Evolutionary conservation across 2,888 invertebrate genomes (phyloP), one percentile per base, ranked within the genome.

Genomic region (Tenthredo notha): DNA sequence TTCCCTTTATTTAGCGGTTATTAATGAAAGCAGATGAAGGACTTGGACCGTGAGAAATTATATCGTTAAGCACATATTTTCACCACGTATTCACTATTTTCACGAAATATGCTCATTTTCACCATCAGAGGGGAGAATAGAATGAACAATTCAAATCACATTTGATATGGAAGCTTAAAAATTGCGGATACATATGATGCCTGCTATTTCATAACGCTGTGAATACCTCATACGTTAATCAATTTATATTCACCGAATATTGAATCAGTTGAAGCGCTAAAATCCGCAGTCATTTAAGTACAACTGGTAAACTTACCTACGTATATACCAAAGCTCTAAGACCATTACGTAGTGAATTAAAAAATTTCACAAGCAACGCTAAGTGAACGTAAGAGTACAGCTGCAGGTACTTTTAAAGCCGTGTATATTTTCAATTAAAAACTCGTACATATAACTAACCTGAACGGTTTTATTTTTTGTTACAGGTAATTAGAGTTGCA

Each of bases 401-500:
- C 77, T 77, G 21, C 21, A 21, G 7, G 29, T 29, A 47, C 29
- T 50, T 18, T 1, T 29, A 15, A 9, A 33, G 18, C 18, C 54
- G 77, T 54, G 54, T 77, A 77, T 33, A 77, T 54, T 77, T 77
- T 29, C 58, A 61, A 61, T 61, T 80, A 61, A 80, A 80, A 80
- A 80, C 61, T 61, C 80, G 33, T 40, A 15, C 40, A 61, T 61
- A 77, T 80, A 80, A 65, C 83, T 83, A 70, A 83, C 67, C 50
- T 29, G 43, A 50, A 12, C 61, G 50, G 29, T 83, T 86, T 87
- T 65, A 67, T 86, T 86, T 88, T 86, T 83, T 88, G 88, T 90
- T 89, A 70, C 88, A 89, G 89, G 90, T 90, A 89, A 88, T 74
- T 84, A 43, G 65, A 70, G 54, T 33, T 47, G 50, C 47, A 58